Evolutionary conservation across 2,797 vertebrate genomes (phyloP), one percentile per base, ranked within the genome.

Genomic region (Gadopsis marmoratus): DNA sequence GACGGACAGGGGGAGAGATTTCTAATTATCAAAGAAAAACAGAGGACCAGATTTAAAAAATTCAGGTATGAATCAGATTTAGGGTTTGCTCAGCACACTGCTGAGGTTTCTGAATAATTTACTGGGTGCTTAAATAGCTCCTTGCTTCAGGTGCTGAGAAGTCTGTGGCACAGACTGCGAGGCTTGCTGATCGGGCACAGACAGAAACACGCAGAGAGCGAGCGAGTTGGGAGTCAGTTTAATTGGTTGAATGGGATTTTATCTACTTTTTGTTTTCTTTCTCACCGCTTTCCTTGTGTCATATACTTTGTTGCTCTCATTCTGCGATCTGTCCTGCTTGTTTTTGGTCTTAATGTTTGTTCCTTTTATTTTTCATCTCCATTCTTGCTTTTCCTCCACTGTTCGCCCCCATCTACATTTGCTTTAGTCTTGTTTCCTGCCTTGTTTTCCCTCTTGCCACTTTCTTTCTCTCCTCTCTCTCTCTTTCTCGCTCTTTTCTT

Each of bases 21-120:
- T 23, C 67, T 23, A 60, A 78, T 3, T 21, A 41, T 9, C 48
- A 31, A 71, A 47, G 48, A 74, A 53, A 75, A 53, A 64, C n/a
- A 72, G 4, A 39, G 45, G 69, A 80, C 23, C 59, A 77, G 26
- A 84, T 81, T 64, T 72, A 53, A 81, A 85, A 88, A 83, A 73
- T 90, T 90, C 79, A 90, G 81, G 81, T 86, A 67, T 55, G 37
- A 81, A 76, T 79, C 41, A n/a, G 76, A 81, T 88, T 83, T 64
- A 39, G 74, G 76, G 84, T 89, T 89, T 88, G 78, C 88, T 89
- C 75, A 79, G 81, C 74, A 69, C 73, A 71, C 79, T 78, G 87
- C 83, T 84, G 77, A 83, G 76, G 54, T 74, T 77, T 74, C 64
- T 92, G 78, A 94, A 93, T 93, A 84, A 92, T 93, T 93, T 77